phyloP scores from a whole-genome alignment of 1,140 invertebrate species.

The Zaprionus ornatus region DNA sequence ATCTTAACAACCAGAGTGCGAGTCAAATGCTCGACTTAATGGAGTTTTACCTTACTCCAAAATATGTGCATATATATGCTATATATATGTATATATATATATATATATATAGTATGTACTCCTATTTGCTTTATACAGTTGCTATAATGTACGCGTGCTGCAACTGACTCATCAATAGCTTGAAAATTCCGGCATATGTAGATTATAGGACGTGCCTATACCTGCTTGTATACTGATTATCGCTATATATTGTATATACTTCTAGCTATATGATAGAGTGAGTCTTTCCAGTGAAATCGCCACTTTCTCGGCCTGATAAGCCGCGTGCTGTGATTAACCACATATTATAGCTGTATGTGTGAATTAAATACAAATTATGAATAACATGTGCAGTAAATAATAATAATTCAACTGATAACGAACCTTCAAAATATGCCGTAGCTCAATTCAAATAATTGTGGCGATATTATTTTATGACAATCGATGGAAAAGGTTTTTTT shows the following conservation, averaged over 20 bases:
- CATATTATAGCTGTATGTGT: constrained; percentile 11
- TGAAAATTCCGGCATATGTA: background rate
- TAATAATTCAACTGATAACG: constrained; percentile 22
- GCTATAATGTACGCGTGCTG: background rate
- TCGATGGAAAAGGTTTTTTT: background rate
- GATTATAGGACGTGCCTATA: constrained; percentile 2
- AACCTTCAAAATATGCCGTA: constrained; percentile 15
- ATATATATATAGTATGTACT: background rate
- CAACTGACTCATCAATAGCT: constrained; percentile 32
- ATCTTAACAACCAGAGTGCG: constrained; percentile 61
- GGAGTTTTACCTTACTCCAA: constrained; percentile 16
- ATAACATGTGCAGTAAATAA: constrained; percentile 30
- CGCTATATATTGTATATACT: constrained; percentile 7
- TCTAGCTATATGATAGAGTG: background rate
- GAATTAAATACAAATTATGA: constrained; percentile 23
- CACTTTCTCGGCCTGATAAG: constrained; percentile 33
- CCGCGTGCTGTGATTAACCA: background rate
- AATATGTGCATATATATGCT: constrained; percentile 5
- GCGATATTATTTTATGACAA: background rate
- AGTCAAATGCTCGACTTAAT: constrained; percentile 43
- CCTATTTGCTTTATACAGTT: background rate
- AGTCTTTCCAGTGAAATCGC: constrained; percentile 14
- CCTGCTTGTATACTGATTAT: constrained; percentile 7
- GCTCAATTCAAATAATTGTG: background rate
- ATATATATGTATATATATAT: background rate